Evolutionary conservation across 2,113 vertebrate species (phyloP), one percentile per base, ranked within the genome.

Genomic region (Microtus ochrogaster): DNA sequence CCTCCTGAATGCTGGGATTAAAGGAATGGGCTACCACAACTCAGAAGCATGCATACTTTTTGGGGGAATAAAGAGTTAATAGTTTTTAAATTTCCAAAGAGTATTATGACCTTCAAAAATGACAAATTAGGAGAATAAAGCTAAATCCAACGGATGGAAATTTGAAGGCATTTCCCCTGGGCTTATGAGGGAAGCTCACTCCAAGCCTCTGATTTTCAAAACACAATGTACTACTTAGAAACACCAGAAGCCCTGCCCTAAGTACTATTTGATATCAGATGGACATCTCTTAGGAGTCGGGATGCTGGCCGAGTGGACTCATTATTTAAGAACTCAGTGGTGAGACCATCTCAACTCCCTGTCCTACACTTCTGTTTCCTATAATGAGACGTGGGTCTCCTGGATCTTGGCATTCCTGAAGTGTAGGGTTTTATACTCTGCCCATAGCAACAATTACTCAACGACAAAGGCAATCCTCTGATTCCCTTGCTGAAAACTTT

Each of bases 31-130:
- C 36, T 8, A n/a, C 70, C 36, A 72, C 17, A 7, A 72, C 17
- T 19, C 22, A 10, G 68, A 21, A 9, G 36, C 36, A 72, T n/a
- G 36, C 17, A 72, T n/a, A n/a, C 52, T 76, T 61, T 72, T 11
- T 2, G n/a, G 41, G 55, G 21, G 11, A 61, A 12, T 26, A 61
- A 52, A 55, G 41, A 93, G 11, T 79, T 90, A 74, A 68, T 39
- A 92, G 21, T 65, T 93, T 89, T 91, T 77, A 49, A 55, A 49
- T 74, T 97, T 89, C 8, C 39, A 83, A 93, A 96, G 24, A 82
- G 49, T 78, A 84, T 10, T 3, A 68, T 17, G 19, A 21, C 8
- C 86, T 61, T 89, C 52, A 89, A 73, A 92, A 88, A 81, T 78
- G 30, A 76, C 47, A 73, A 79, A 70, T 30, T 26, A 74, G 36